Conservation (phyloP, 2,888 invertebrate genomes). For the Biston stratarius region DNA sequence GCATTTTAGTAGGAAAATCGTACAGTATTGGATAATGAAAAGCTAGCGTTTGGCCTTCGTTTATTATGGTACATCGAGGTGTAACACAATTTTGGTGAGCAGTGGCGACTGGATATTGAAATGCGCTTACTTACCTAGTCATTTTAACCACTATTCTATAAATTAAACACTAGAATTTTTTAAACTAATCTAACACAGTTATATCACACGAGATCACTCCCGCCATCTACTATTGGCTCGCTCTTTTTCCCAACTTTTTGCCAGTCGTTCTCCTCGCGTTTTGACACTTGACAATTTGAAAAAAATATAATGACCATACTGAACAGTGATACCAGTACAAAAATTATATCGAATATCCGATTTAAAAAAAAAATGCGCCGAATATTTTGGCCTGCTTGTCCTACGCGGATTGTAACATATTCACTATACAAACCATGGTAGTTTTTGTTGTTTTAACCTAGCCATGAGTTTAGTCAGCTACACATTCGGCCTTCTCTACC, state of each 20-base stretch:
- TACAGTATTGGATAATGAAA: constrained; percentile 51
- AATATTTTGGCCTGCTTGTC: too few species aligned
- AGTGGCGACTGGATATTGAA: constrained; percentile 11
- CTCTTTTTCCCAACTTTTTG: constrained; percentile 46
- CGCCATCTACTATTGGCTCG: constrained; percentile 78
- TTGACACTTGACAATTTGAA: constrained; percentile 19
- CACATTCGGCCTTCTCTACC: too few species aligned
- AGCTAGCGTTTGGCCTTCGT: constrained; percentile 50
- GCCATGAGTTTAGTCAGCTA: too few species aligned
- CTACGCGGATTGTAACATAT: too few species aligned
- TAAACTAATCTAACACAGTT: constrained; percentile 85
- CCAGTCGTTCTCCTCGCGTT: constrained; percentile 56
- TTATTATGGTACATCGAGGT: constrained; percentile 41
- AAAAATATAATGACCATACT: neutral
- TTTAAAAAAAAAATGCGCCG: too few species aligned
- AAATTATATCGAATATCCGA: too few species aligned
- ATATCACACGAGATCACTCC: constrained; percentile 86
- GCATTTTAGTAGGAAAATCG: constrained; percentile 50
- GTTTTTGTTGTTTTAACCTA: too few species aligned
- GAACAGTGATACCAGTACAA: constrained; percentile 5
- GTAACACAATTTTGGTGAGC: constrained; percentile 40
- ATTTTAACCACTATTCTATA: constrained; percentile 82
- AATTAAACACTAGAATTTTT: constrained; percentile 80
- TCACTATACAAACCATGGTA: too few species aligned
- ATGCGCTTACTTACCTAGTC: constrained; percentile 75